These are phyloP conservation scores for Cisticola juncidis DNA, from an alignment of 2,113 vertebrate species.

Conservation along the genomic window DNA sequence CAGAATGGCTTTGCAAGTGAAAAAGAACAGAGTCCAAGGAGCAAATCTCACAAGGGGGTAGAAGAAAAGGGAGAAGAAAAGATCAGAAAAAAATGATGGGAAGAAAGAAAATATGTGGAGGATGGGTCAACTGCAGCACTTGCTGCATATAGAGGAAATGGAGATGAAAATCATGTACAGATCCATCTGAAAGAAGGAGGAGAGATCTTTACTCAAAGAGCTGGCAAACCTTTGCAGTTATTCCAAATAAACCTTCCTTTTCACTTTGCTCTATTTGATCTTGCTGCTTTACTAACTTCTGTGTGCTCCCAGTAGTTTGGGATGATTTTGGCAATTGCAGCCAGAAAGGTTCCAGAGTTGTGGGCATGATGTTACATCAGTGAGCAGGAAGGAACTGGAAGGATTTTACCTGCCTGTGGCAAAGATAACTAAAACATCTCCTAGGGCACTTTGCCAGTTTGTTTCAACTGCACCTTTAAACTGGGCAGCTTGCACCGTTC, in stretches of 20 bases:
- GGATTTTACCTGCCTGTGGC: slow-evolving; percentile 16
- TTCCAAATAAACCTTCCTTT: neutral
- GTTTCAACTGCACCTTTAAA: slow-evolving; percentile 20
- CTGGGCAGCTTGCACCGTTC: neutral
- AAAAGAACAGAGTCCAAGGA: neutral
- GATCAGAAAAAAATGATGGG: neutral
- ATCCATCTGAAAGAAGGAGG: neutral
- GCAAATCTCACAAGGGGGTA: neutral
- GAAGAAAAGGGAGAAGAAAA: neutral
- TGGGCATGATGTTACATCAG: neutral
- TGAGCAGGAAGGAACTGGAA: neutral
- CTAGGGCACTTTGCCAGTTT: neutral
- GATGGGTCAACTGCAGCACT: neutral
- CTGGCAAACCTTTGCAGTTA: neutral
- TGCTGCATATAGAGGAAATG: neutral
- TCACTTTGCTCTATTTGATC: neutral
- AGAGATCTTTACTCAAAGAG: neutral
- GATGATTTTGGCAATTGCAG: neutral
- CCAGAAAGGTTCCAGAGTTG: neutral
- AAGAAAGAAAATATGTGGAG: neutral
- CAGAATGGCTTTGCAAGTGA: neutral
- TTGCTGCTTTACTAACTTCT: neutral
- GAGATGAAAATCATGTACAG: neutral
- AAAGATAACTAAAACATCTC: neutral
- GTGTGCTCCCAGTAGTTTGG: neutral